These are phyloP conservation scores for Phasianus colchicus DNA, from an alignment of 2,113 vertebrate genomes.

Conservation along the genomic window DNA sequence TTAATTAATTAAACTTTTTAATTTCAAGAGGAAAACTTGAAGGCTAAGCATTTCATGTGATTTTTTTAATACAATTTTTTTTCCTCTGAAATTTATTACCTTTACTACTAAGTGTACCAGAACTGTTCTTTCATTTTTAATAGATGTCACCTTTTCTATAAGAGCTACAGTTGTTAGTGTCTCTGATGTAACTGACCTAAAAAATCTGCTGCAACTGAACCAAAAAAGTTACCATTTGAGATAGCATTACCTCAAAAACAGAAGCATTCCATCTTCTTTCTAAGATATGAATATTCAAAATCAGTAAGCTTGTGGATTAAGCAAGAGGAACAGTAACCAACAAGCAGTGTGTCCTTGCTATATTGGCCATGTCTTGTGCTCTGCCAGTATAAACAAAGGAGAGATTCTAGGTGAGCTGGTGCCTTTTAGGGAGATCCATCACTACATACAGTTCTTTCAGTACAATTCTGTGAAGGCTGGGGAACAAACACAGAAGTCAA, in stretches of 20 bases:
- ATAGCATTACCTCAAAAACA: neutral
- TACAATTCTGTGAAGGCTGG: accelerated
- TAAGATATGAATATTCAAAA: neutral
- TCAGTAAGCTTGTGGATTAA: accelerated
- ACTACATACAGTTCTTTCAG: neutral
- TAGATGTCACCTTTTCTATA: neutral
- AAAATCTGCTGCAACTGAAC: neutral
- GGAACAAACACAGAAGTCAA: neutral
- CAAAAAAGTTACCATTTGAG: neutral
- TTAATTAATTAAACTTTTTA: neutral
- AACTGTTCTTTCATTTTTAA: neutral
- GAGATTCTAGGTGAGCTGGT: neutral
- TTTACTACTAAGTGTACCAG: neutral
- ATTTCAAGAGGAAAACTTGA: neutral
- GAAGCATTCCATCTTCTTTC: neutral
- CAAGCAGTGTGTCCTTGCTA: neutral
- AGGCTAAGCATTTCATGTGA: neutral
- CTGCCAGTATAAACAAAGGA: neutral
- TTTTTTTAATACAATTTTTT: neutral
- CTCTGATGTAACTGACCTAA: neutral
- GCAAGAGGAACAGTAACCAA: neutral
- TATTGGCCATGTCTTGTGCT: accelerated
- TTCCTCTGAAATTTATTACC: neutral
- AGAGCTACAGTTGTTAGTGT: neutral
- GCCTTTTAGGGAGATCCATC: neutral